phyloP scores from a whole-genome alignment of 1,140 invertebrate genomes.

The Drosophila pruinosa region DNA sequence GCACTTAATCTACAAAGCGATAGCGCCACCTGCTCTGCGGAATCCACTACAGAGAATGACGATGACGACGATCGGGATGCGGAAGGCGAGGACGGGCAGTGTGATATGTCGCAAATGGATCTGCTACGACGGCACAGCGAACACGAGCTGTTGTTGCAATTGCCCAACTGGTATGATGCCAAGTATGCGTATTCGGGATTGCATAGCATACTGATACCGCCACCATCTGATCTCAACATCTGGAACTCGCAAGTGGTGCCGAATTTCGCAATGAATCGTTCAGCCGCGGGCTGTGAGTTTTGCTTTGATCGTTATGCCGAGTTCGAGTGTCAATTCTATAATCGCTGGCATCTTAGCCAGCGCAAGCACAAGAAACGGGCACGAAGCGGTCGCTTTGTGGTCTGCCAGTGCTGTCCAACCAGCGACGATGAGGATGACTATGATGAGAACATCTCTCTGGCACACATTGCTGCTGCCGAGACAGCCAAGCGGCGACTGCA shows the following conservation, averaged over 20 bases:
- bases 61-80: slow-evolving; percentile 34
- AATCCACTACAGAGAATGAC: slow-evolving; percentile 53
- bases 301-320: slow-evolving; percentile 84
- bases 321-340: slow-evolving; percentile 84
- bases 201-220: slow-evolving; percentile 86
- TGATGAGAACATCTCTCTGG: slow-evolving; percentile 82
- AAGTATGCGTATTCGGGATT: slow-evolving; percentile 86
- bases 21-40: slow-evolving; percentile 41
- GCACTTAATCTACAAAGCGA: slow-evolving; percentile 53
- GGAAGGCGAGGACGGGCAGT: slow-evolving; percentile 14
- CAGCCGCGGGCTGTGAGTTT: slow-evolving; percentile 83
- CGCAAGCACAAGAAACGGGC: slow-evolving; percentile 82
- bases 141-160: slow-evolving; percentile 57
- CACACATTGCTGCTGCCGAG: slow-evolving; percentile 76
- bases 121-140: slow-evolving; percentile 60
- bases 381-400: slow-evolving; percentile 83
- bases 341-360: slow-evolving; percentile 76
- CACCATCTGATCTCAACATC: slow-evolving; percentile 82
- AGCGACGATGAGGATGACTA: slow-evolving; percentile 83
- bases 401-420: slow-evolving; percentile 85
- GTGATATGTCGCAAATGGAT: slow-evolving; percentile 66
- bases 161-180: slow-evolving; percentile 82
- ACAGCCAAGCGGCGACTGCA: slow-evolving; percentile 78
- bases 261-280: slow-evolving; percentile 79
- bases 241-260: slow-evolving; percentile 77